phyloP scores from a whole-genome alignment of 2,113 vertebrate genomes.

The Entelurus aequoreus region DNA sequence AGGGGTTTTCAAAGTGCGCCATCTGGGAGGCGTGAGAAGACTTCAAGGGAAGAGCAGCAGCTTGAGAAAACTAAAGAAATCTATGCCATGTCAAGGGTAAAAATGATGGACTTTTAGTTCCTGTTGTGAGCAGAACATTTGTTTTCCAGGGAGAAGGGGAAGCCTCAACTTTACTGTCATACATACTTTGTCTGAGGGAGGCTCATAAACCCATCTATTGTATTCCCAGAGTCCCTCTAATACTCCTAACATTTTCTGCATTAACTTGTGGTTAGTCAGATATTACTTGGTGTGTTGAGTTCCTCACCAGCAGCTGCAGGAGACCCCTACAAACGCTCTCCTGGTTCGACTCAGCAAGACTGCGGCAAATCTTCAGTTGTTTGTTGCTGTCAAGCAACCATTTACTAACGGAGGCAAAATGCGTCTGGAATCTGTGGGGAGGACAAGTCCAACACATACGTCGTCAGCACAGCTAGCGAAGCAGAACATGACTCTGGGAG shows the following conservation, averaged over 20 bases:
- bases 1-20: no score
- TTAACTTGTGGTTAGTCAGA: not conserved
- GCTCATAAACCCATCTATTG: no score
- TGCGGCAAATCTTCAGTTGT: constrained; percentile 75
- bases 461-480: constrained; percentile 14
- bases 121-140: no score
- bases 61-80: no score
- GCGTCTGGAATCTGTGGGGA: constrained; percentile 76
- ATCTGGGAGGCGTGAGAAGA: no score
- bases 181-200: no score
- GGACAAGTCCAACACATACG: constrained; percentile 8
- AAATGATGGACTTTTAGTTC: no score
- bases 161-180: no score
- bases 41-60: no score
- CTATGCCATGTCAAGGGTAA: no score
- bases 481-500: constrained; percentile 27
- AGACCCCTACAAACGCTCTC: constrained; percentile 69
- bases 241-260: not conserved
- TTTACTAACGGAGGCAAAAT: constrained; percentile 66
- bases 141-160: no score
- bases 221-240: not conserved
- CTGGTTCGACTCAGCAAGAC: constrained; percentile 70
- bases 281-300: not conserved
- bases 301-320: constrained; percentile 77
- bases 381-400: constrained; percentile 77